phyloP scores from a whole-genome alignment of 2,888 invertebrate species.

The Diploptera punctata region DNA sequence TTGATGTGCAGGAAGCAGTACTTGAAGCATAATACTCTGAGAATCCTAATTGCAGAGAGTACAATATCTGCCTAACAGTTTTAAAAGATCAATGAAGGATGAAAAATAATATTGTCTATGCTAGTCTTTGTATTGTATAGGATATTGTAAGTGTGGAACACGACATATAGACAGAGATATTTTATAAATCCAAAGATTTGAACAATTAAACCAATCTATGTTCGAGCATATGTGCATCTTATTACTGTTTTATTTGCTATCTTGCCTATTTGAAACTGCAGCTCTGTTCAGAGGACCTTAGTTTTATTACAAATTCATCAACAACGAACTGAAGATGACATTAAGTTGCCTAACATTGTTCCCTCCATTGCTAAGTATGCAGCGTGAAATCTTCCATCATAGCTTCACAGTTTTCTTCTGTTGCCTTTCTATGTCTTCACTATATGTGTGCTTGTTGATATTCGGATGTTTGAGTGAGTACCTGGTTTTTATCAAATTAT shows the following conservation, averaged over 20 bases:
- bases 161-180: slow-evolving; percentile 30
- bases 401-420: background rate
- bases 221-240: background rate
- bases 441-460: background rate
- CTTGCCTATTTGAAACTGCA: background rate
- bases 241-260: background rate
- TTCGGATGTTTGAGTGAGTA: background rate
- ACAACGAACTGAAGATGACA: slow-evolving; percentile 21
- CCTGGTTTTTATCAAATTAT: background rate
- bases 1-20: background rate
- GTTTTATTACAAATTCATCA: background rate
- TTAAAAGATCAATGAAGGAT: slow-evolving; percentile 16
- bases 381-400: background rate
- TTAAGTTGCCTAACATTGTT: background rate
- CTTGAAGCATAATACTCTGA: slow-evolving; percentile 7
- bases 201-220: slow-evolving; percentile 25
- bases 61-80: slow-evolving; percentile 15
- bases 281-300: background rate
- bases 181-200: slow-evolving; percentile 43
- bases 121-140: slow-evolving; percentile 42
- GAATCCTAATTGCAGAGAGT: background rate
- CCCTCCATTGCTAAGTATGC: background rate
- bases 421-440: slow-evolving; percentile 9
- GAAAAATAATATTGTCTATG: slow-evolving; percentile 36
- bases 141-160: slow-evolving; percentile 31